Conservation (phyloP, 2,888 invertebrate species). For the Phytoseiulus persimilis region DNA sequence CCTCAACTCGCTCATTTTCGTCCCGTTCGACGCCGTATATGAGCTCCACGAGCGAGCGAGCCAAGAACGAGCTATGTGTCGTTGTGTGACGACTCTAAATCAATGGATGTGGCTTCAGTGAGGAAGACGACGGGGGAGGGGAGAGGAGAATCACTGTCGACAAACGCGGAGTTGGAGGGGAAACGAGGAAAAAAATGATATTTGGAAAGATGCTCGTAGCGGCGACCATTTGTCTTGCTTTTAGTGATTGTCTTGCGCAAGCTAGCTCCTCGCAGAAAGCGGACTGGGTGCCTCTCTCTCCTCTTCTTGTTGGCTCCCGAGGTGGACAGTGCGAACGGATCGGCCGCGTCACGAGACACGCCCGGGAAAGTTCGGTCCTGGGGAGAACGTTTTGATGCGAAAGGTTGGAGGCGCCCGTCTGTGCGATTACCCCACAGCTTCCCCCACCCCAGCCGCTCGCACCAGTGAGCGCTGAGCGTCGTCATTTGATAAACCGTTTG, state of each 20-base stretch:
- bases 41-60: neutral
- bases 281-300: neutral
- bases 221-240: neutral
- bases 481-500: neutral
- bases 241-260: neutral
- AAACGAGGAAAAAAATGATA: neutral
- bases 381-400: no score
- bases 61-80: neutral
- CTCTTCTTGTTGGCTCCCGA: neutral
- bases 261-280: neutral
- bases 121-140: neutral
- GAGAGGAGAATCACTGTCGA: neutral
- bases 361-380: no score
- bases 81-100: neutral
- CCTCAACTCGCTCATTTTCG: neutral
- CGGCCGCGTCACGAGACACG: no score
- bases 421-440: no score
- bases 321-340: no score
- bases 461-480: neutral
- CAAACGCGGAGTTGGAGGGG: neutral
- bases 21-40: neutral
- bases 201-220: neutral
- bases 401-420: no score
- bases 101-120: neutral
- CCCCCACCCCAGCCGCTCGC: no score